Evolutionary conservation across 2,113 vertebrate species (phyloP).

Genomic region (Hydrochoerus hydrochaeris): DNA sequence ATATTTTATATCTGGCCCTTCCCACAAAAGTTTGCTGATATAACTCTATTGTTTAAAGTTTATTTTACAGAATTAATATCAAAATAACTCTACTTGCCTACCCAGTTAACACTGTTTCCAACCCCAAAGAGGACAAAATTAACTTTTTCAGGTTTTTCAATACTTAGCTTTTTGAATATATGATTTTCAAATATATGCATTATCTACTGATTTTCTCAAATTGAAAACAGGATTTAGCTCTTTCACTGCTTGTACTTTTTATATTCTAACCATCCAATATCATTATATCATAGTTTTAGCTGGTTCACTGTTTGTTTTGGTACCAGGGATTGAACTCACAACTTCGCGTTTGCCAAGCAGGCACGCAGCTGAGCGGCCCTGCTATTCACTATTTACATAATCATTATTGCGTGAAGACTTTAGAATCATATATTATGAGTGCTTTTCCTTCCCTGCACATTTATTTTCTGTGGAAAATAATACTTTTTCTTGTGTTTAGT

Average conservation of each 20-base stretch:
- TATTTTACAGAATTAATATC: background rate
- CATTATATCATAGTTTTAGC: background rate
- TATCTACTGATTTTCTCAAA: constrained; percentile 13
- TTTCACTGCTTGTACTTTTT: background rate
- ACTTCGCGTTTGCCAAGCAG: too few relatives aligned
- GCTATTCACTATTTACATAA: background rate
- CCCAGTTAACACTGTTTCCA: background rate
- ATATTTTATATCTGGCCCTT: background rate
- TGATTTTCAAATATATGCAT: constrained; percentile 42
- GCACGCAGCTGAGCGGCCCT: too few relatives aligned
- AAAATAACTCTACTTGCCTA: background rate
- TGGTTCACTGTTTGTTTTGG: background rate
- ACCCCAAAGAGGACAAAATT: background rate
- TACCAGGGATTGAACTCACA: too few relatives aligned
- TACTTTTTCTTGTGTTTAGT: background rate
- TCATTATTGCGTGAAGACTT: background rate
- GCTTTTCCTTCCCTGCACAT: background rate
- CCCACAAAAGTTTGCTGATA: background rate
- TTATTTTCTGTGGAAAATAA: constrained; percentile 24
- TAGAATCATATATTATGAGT: background rate
- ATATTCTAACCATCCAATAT: background rate
- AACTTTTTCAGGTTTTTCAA: background rate
- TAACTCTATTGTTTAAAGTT: background rate
- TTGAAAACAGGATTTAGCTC: constrained; percentile 1
- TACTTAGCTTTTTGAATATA: background rate